A percentile compares a stretch with the other conserved stretches of the same genome.
These are phyloP conservation scores for Nomada flava DNA, from an alignment of 2,888 invertebrate species.

Conservation along the genomic window DNA sequence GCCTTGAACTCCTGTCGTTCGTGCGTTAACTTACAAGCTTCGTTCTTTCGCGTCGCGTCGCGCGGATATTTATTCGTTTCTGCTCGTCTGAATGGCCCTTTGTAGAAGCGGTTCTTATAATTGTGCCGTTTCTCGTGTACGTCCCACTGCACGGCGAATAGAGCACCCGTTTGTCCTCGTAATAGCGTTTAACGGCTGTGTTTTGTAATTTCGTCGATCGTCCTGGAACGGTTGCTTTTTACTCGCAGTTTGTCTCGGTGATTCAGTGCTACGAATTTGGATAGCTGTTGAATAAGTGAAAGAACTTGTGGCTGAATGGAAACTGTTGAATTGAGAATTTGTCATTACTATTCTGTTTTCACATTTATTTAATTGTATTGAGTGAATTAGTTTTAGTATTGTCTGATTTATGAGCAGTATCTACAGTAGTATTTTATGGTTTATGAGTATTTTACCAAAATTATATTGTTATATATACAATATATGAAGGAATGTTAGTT, in stretches of 20 bases:
- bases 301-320: too few relatives aligned
- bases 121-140: slow-evolving; percentile 8
- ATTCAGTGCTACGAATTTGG: neutral
- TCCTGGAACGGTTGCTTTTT: neutral
- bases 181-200: neutral
- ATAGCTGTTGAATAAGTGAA: too few relatives aligned
- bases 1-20: slow-evolving; percentile 13
- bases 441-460: too few relatives aligned
- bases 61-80: slow-evolving; percentile 16
- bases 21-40: slow-evolving; percentile 27
- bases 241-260: too few relatives aligned
- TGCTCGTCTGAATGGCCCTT: neutral
- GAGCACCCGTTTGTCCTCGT: neutral
- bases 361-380: too few relatives aligned
- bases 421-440: too few relatives aligned
- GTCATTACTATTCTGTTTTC: too few relatives aligned
- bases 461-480: too few relatives aligned
- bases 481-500: too few relatives aligned
- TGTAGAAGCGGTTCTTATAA: slow-evolving; percentile 13
- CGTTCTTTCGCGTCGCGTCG: neutral
- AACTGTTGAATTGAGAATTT: too few relatives aligned
- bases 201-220: slow-evolving; percentile 20
- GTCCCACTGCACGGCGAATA: neutral
- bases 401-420: too few relatives aligned
- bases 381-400: too few relatives aligned